Conservation (phyloP, 1,140 invertebrate genomes). For the Calosoma granatense region DNA sequence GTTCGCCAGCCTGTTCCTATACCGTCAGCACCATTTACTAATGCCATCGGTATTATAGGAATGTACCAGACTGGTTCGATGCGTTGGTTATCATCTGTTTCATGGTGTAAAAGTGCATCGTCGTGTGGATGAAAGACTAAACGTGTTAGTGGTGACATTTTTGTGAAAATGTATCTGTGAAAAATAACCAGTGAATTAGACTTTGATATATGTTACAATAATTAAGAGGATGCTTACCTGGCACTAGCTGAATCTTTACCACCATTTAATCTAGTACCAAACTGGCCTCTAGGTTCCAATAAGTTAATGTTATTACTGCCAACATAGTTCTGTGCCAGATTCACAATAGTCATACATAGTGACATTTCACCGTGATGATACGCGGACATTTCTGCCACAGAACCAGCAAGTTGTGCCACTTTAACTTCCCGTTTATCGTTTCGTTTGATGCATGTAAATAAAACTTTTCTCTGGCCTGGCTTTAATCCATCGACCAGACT, state of each 20-base stretch:
- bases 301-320: slow-evolving; percentile 65
- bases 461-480: slow-evolving; percentile 54
- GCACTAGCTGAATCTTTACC: slow-evolving; percentile 61
- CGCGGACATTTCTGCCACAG: slow-evolving; percentile 57
- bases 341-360: slow-evolving; percentile 59
- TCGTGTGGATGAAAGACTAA: slow-evolving; percentile 48
- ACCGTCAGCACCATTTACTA: slow-evolving; percentile 63
- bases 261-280: slow-evolving; percentile 43
- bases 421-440: slow-evolving; percentile 60
- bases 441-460: slow-evolving; percentile 60
- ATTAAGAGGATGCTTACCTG: too few species aligned
- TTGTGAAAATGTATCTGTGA: slow-evolving; percentile 62
- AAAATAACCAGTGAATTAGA: too few species aligned
- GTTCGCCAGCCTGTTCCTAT: slow-evolving; percentile 98
- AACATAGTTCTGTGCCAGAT: slow-evolving; percentile 62
- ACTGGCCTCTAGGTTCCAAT: slow-evolving; percentile 56
- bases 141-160: slow-evolving; percentile 44
- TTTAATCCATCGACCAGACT: slow-evolving; percentile 55
- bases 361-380: slow-evolving; percentile 65
- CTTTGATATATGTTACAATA: too few species aligned
- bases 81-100: slow-evolving; percentile 52
- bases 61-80: slow-evolving; percentile 61
- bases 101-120: slow-evolving; percentile 46
- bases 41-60: slow-evolving; percentile 58
- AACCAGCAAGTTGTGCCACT: slow-evolving; percentile 62